Evolutionary conservation across 2,113 vertebrate species (phyloP).

Genomic region (Tachuris rubrigastra): DNA sequence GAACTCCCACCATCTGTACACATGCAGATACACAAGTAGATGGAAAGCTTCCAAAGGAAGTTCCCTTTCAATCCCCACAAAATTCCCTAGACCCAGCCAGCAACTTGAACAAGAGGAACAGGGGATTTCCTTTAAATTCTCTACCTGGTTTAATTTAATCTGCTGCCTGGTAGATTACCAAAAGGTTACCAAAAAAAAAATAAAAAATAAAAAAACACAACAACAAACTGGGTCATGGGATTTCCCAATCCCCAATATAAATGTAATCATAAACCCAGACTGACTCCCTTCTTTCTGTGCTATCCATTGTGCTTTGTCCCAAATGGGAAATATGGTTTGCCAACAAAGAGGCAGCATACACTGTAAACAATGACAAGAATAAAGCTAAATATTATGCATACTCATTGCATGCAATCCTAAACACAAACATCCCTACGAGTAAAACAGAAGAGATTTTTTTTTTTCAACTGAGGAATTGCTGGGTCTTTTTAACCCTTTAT

Average conservation of each 20-base stretch:
- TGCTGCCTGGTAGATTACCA: background rate
- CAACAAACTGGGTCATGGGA: background rate
- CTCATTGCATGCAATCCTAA: constrained; percentile 33
- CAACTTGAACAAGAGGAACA: background rate
- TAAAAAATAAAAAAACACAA: background rate
- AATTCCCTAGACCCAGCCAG: background rate
- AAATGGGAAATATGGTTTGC: background rate
- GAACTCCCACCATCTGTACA: background rate
- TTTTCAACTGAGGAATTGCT: background rate
- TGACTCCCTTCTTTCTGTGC: background rate
- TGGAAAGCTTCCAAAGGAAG: constrained; percentile 25
- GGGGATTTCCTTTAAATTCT: background rate
- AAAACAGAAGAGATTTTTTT: background rate
- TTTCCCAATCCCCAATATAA: background rate
- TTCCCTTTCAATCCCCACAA: background rate
- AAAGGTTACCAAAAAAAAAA: background rate
- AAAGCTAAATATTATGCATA: constrained; percentile 53
- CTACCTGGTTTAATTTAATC: background rate
- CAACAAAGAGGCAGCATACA: background rate
- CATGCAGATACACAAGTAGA: background rate
- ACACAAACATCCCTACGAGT: background rate
- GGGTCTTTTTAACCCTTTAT: constrained; percentile 30
- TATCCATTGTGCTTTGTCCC: background rate
- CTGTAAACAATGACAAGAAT: constrained; percentile 44
- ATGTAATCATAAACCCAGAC: background rate